Conservation (phyloP, 2,888 invertebrate species). For the Steinernema carpocapsae region DNA sequence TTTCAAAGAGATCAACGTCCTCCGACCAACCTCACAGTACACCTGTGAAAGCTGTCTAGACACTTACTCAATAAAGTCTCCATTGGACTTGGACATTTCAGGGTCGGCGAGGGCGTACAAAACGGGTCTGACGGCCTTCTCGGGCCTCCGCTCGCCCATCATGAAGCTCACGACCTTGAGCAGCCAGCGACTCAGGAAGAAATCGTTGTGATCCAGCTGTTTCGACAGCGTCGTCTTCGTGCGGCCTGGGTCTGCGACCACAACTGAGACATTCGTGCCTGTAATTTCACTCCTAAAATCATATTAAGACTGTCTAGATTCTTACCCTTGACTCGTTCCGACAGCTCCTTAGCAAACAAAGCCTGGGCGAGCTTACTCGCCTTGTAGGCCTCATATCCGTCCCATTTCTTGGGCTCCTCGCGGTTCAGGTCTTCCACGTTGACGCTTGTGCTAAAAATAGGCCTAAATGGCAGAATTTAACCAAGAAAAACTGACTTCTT, state of each 20-base stretch:
- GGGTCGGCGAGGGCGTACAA: slow-evolving; percentile 65
- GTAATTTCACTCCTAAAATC: slow-evolving; percentile 2
- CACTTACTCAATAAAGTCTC: slow-evolving; percentile 63
- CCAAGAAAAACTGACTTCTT: slow-evolving; percentile 27
- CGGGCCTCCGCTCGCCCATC: slow-evolving; percentile 60
- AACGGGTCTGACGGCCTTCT: slow-evolving; percentile 62
- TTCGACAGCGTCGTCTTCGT: slow-evolving; percentile 58
- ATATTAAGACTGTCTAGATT: not conserved
- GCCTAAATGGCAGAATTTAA: slow-evolving; percentile 16
- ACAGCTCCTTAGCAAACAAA: slow-evolving; percentile 63
- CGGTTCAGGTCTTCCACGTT: slow-evolving; percentile 61
- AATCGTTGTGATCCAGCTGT: slow-evolving; percentile 58
- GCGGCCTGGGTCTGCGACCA: slow-evolving; percentile 65
- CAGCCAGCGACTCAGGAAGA: slow-evolving; percentile 64
- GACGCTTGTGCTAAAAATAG: slow-evolving; percentile 48
- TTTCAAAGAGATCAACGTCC: too few relatives aligned
- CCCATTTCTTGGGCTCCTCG: slow-evolving; percentile 56
- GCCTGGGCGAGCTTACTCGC: slow-evolving; percentile 63
- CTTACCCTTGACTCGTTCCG: slow-evolving; percentile 59
- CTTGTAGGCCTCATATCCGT: slow-evolving; percentile 65
- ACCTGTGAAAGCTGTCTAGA: too few relatives aligned
- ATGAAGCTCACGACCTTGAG: slow-evolving; percentile 60
- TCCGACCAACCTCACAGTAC: too few relatives aligned
- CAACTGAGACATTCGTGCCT: slow-evolving; percentile 57
- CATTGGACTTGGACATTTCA: slow-evolving; percentile 49